Base-by-base conservation (phyloP, 2,113 vertebrate species). In the Gadus chalcogrammus region DNA sequence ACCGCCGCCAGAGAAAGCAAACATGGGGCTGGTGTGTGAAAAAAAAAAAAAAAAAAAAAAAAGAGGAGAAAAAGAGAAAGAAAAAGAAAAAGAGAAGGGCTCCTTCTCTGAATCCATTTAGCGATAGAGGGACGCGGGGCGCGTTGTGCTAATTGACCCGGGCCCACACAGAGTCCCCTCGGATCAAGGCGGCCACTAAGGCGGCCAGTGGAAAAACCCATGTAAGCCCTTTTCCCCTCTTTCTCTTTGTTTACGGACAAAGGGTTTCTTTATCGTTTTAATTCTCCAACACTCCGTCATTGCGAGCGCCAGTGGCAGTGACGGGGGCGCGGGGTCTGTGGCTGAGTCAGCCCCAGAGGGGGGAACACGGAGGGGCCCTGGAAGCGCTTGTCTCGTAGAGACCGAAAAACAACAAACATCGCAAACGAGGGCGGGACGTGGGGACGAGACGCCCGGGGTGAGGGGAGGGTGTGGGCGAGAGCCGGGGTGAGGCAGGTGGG, bases 1-100 rank as follows among this genome's bases (percentile, higher is more conserved):
- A 55, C 83, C 3, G 58, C 73, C 81, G 85, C 90, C 88, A 90
- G 79, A 65, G 84, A 86, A 90, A 91, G 89, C 87, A 90, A 90
- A 88, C 71, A 81, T 75, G 58, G 65, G 74, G 70, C 75, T 79
- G 73, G 75, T 81, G 79, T 73, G 31, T 31, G 2, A 31, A 31
- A 31, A 31, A 31, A 31, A 31, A n/a, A n/a, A n/a, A 31, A 31
- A 31, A 31, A 31, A 31, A 31, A n/a, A n/a, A n/a, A 24, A 24
- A 24, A 24, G 22, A 24, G 22, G 2, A 24, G 22, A 24, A 24
- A 24, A 24, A 24, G 22, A 24, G 22, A 24, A 24, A 24, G 22
- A 31, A 31, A 31, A 31, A 31, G 5, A 31, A 6, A 31, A 31
- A 31, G 31, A 31, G 5, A 31, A 31, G 5, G 85, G 81, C 76